A percentile compares a stretch with the other conserved stretches of the same genome.
Conservation (phyloP, 2,888 invertebrate genomes). For the Cephus rjabovi region DNA sequence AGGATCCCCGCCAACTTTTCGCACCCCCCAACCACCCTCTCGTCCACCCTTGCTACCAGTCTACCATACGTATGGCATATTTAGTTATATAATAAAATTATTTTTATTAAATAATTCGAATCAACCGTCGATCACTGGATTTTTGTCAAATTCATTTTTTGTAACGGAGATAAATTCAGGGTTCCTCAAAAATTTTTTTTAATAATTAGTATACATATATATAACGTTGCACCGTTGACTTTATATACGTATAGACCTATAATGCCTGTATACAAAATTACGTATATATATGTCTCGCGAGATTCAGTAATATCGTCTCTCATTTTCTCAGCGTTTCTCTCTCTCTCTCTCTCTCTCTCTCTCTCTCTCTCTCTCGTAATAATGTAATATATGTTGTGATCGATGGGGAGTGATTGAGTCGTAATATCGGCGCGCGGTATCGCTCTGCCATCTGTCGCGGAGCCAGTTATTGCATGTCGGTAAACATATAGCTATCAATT, state of each 20-base stretch:
- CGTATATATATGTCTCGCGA: not conserved
- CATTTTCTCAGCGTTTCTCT: no score
- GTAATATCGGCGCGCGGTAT: conserved; percentile 53
- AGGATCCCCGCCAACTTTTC: not conserved
- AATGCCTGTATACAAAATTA: not conserved
- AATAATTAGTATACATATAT: no score
- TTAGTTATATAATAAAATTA: not conserved
- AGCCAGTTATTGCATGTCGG: conserved; percentile 52
- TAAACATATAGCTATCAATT: conserved; percentile 54
- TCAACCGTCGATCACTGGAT: not conserved
- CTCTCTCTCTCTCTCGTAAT: conserved; percentile 32
- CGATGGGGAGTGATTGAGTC: conserved; percentile 61
- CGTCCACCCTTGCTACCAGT: no score
- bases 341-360: no score
- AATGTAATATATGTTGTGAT: conserved; percentile 58
- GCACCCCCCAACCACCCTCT: not conserved
- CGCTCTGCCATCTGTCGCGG: conserved; percentile 45
- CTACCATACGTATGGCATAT: no score
- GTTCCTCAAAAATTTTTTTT: not conserved
- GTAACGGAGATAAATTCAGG: no score
- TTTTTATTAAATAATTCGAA: not conserved
- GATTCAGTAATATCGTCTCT: conserved; percentile 19
- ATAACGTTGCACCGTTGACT: no score
- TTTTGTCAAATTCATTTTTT: not conserved
- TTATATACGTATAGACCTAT: no score